Conservation (phyloP, 2,113 vertebrate genomes). For the Cryptoleucopteryx plumbea region DNA sequence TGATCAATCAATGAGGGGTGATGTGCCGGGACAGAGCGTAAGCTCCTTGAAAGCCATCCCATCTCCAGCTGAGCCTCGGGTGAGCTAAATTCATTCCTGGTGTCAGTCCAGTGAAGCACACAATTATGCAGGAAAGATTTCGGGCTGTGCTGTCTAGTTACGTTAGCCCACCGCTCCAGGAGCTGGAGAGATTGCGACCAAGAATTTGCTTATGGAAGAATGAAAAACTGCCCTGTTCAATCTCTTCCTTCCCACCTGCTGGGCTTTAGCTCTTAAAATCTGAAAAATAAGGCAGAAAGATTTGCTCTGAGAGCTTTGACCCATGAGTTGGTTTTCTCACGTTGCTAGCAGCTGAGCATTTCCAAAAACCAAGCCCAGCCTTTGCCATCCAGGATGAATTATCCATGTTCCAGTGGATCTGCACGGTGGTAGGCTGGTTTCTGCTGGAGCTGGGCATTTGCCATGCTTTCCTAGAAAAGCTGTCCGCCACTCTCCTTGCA, state of each 20-base stretch:
- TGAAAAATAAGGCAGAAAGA: neutral
- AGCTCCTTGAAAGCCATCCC: neutral
- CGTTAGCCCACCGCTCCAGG: neutral
- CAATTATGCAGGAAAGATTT: neutral
- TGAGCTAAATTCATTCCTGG: neutral
- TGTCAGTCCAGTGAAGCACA: neutral
- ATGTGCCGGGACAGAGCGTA: neutral
- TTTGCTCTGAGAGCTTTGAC: neutral
- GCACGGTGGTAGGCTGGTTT: neutral
- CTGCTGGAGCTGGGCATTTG: slow-evolving; percentile 25
- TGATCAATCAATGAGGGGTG: neutral
- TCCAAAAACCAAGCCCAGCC: neutral
- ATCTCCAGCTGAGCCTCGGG: neutral
- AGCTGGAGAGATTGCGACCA: neutral
- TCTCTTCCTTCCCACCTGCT: slow-evolving; percentile 14
- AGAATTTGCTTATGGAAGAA: slow-evolving; percentile 18
- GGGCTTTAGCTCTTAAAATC: neutral
- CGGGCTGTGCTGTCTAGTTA: neutral
- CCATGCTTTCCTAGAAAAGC: slow-evolving; percentile 32
- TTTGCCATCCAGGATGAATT: neutral
- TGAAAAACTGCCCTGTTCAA: neutral
- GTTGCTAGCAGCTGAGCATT: neutral
- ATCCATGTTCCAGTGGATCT: neutral
- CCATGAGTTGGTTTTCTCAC: neutral
- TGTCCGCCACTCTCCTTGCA: neutral